Percentiles rank a stretch among this genome's conserved stretches.
Conservation (phyloP, 2,113 vertebrate genomes). For the Nothoprocta pentlandii region DNA sequence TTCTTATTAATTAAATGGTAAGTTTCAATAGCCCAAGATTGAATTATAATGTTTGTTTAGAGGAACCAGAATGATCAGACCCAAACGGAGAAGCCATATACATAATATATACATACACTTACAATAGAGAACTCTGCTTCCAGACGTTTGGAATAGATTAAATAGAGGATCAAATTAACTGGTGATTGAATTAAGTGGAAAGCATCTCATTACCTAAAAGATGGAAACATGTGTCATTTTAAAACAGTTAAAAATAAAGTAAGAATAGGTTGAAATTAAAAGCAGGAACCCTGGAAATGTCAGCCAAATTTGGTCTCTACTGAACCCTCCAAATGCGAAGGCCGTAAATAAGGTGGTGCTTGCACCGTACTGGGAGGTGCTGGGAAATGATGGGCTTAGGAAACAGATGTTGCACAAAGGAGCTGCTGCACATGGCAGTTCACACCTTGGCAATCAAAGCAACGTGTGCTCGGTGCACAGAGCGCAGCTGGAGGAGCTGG, state of each 20-base stretch:
- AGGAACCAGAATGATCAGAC: conserved; percentile 50
- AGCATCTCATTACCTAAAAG: conserved; percentile 74
- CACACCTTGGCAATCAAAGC: not conserved
- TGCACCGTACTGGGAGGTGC: not conserved
- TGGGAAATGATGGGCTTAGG: not conserved
- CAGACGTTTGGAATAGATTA: conserved; percentile 73
- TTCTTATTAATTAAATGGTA: conserved; percentile 66
- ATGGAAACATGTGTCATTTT: conserved; percentile 69
- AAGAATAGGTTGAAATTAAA: conserved; percentile 67
- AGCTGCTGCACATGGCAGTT: not conserved
- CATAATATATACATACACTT: conserved; percentile 51
- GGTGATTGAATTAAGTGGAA: conserved; percentile 74
- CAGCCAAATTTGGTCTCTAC: conserved; percentile 40
- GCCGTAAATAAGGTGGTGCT: conserved; percentile 53
- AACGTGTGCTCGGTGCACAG: not conserved
- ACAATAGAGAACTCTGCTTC: conserved; percentile 45
- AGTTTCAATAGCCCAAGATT: conserved; percentile 45
- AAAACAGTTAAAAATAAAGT: conserved; percentile 74
- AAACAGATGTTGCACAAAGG: conserved; percentile 15
- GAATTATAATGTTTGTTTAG: conserved; percentile 60
- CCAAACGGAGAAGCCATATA: conserved; percentile 17
- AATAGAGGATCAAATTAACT: conserved; percentile 72
- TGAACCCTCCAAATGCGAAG: conserved; percentile 17
- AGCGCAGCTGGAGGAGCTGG: not conserved
- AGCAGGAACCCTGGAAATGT: conserved; percentile 63